Conservation (phyloP, 2,797 vertebrate genomes). For the Lerista edwardsae region DNA sequence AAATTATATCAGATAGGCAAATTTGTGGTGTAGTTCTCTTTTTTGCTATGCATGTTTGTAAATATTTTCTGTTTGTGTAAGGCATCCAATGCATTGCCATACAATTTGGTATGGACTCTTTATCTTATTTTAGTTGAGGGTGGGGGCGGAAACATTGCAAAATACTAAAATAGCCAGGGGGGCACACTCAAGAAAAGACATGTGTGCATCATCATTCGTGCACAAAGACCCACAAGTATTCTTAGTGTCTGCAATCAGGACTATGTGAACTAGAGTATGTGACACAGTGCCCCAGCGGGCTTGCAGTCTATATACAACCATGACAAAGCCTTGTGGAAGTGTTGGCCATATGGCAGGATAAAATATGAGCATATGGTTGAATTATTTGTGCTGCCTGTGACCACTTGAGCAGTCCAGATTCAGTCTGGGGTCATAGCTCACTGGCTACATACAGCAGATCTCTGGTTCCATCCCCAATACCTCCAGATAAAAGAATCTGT, state of each 20-base stretch:
- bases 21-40: slow-evolving; percentile 14
- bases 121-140: background rate
- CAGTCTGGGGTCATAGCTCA: no score
- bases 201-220: background rate
- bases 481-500: no score
- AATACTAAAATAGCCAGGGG: background rate
- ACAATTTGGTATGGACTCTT: background rate
- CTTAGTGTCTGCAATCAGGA: background rate
- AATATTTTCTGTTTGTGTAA: background rate
- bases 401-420: background rate
- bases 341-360: background rate
- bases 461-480: no score
- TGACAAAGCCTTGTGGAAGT: background rate
- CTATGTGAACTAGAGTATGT: no score
- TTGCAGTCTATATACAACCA: background rate
- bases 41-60: background rate
- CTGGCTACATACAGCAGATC: no score
- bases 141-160: background rate
- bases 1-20: background rate
- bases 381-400: background rate
- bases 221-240: no score
- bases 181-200: background rate
- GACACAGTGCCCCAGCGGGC: background rate
- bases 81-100: background rate
- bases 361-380: background rate